phyloP scores from a whole-genome alignment of 1,140 invertebrate genomes.

The Bacillus rossius region DNA sequence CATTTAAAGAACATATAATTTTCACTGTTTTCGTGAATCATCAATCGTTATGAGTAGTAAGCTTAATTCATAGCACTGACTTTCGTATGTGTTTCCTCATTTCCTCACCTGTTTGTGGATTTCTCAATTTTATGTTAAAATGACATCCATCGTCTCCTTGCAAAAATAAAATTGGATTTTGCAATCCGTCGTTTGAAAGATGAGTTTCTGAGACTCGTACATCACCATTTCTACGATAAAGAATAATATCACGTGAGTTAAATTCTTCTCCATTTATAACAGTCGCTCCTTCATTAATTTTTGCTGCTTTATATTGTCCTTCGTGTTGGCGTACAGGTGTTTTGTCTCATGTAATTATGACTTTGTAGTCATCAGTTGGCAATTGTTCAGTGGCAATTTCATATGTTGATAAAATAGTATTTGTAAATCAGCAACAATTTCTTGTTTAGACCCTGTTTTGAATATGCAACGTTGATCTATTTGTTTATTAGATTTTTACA shows the following conservation, averaged over 20 bases:
- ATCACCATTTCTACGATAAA: background rate
- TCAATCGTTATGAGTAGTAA: no score
- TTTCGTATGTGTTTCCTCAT: background rate
- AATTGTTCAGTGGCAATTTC: no score
- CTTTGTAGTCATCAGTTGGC: no score
- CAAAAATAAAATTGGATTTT: constrained; percentile 47
- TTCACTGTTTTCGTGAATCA: no score
- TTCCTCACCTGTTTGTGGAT: constrained; percentile 26
- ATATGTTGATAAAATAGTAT: no score
- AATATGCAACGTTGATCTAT: no score
- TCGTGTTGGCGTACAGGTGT: constrained; percentile 22
- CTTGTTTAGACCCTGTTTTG: no score
- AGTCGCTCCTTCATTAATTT: constrained; percentile 27
- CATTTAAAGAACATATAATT: no score
- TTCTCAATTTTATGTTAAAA: constrained; percentile 37
- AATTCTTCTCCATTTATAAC: constrained; percentile 25
- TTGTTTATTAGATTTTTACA: no score
- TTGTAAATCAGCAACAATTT: no score
- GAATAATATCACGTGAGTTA: constrained; percentile 15
- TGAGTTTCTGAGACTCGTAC: constrained; percentile 35
- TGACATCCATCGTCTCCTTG: constrained; percentile 44
- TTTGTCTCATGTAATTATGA: constrained; percentile 25
- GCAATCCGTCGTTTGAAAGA: constrained; percentile 43
- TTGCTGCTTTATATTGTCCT: constrained; percentile 27
- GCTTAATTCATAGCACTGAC: no score